phyloP scores from a whole-genome alignment of 2,113 vertebrate species.

The crab-eating macaque (Macaca fascicularis) region DNA sequence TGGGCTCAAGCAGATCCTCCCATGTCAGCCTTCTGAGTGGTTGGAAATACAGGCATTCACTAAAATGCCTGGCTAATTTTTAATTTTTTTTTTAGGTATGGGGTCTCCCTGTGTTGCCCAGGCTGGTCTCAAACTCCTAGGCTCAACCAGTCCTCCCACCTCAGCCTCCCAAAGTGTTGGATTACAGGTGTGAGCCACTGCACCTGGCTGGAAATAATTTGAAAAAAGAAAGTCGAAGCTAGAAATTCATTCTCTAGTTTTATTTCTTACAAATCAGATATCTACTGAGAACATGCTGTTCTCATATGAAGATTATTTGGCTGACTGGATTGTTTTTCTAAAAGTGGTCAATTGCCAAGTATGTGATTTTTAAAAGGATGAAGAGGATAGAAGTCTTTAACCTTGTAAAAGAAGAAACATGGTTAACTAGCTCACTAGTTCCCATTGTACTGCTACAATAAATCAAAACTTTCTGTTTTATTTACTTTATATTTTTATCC shows the following conservation, averaged over 20 bases:
- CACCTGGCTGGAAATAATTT: no score
- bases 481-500: not conserved
- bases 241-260: constrained; percentile 13
- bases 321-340: constrained; percentile 12
- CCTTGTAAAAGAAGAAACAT: not conserved
- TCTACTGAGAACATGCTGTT: not conserved
- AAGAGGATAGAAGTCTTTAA: not conserved
- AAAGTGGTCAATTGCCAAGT: not conserved
- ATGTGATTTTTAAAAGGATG: not conserved
- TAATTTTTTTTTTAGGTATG: not conserved
- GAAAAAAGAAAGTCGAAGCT: not conserved
- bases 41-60: not conserved
- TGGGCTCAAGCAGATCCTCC: not conserved
- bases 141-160: no score
- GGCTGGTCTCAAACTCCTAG: not conserved
- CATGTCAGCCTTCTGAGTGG: not conserved
- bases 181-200: not conserved
- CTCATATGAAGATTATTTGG: not conserved
- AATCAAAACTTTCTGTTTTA: not conserved
- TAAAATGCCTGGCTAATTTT: not conserved
- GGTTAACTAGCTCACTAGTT: not conserved
- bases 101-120: not conserved
- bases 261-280: constrained; percentile 23
- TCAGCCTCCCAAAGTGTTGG: not conserved
- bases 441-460: not conserved